Evolutionary conservation across 2,888 invertebrate species (phyloP).

Genomic region (Poecilus cupreus): DNA sequence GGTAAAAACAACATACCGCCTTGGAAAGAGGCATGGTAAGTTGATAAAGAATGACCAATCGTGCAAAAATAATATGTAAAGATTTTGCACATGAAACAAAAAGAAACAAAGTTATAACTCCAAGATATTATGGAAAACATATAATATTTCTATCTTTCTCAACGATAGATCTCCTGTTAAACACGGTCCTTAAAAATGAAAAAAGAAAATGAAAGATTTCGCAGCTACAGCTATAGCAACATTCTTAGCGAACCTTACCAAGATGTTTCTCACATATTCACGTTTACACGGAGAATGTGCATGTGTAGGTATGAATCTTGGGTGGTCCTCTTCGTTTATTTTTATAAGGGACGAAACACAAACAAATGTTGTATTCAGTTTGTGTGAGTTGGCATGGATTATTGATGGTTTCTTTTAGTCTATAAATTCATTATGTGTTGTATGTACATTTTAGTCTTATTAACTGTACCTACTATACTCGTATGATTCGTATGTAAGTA

Average conservation of each 20-base stretch:
- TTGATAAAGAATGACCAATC: too few relatives aligned
- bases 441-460: slow-evolving; percentile 25
- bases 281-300: slow-evolving; percentile 8
- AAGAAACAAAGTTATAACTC: too few relatives aligned
- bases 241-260: background rate
- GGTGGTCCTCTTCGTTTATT: slow-evolving; percentile 43
- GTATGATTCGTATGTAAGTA: too few relatives aligned
- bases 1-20: too few relatives aligned
- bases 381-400: slow-evolving; percentile 17
- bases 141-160: too few relatives aligned
- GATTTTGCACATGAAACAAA: too few relatives aligned
- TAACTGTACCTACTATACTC: too few relatives aligned
- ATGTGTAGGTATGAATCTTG: slow-evolving; percentile 28
- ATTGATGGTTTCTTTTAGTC: slow-evolving; percentile 41
- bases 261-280: background rate
- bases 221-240: background rate
- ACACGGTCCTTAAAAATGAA: background rate
- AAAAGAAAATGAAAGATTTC: background rate
- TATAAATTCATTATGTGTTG: slow-evolving; percentile 44
- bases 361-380: slow-evolving; percentile 40
- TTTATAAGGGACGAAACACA: slow-evolving; percentile 23
- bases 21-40: too few relatives aligned
- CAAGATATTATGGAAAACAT: too few relatives aligned
- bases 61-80: too few relatives aligned
- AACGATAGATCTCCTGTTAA: too few relatives aligned